phyloP scores from a whole-genome alignment of 1,140 invertebrate species.

The Papilio helenus region DNA sequence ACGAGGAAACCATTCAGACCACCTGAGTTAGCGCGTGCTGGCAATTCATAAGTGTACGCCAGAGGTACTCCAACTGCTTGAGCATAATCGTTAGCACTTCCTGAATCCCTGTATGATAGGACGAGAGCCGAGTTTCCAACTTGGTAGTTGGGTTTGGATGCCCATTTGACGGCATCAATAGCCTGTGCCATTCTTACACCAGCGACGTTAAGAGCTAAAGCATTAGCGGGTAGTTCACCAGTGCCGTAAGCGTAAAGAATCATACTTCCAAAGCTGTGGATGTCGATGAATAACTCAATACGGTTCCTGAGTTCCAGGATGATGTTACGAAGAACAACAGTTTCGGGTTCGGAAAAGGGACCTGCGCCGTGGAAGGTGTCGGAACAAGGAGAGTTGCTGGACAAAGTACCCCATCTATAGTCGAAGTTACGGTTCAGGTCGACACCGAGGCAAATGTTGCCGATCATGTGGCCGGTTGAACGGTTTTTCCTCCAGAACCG shows the following conservation, averaged over 20 bases:
- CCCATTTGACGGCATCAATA: conserved; percentile 51
- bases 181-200: conserved; percentile 58
- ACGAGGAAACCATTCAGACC: conserved; percentile 59
- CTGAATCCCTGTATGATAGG: conserved; percentile 48
- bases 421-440: conserved; percentile 88
- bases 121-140: conserved; percentile 39
- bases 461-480: conserved; percentile 47
- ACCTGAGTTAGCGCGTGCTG: conserved; percentile 85
- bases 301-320: conserved; percentile 68
- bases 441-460: conserved; percentile 81
- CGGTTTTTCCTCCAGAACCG: conserved; percentile 84
- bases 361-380: conserved; percentile 85
- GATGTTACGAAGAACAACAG: conserved; percentile 79
- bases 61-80: conserved; percentile 83
- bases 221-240: conserved; percentile 54
- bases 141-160: conserved; percentile 44
- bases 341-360: conserved; percentile 88
- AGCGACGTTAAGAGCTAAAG: conserved; percentile 48
- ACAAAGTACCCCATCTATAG: conserved; percentile 85
- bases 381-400: conserved; percentile 84
- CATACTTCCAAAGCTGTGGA: conserved; percentile 87
- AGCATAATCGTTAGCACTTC: conserved; percentile 54
- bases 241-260: conserved; percentile 81
- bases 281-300: conserved; percentile 83
- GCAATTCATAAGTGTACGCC: conserved; percentile 87